Evolutionary conservation across 2,888 invertebrate species (phyloP).

Genomic region (Candidula unifasciata): DNA sequence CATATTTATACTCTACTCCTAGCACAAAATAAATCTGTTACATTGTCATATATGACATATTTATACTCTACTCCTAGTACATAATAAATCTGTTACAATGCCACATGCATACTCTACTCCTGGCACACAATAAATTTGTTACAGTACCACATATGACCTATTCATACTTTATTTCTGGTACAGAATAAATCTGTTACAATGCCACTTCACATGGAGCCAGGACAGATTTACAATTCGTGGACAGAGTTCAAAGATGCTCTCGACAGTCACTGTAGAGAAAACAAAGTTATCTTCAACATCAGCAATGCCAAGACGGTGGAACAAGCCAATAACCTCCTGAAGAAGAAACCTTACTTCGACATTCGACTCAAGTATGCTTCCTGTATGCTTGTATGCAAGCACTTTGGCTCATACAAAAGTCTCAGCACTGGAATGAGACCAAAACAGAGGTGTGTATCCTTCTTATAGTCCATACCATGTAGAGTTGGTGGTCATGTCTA

Average conservation of each 20-base stretch:
- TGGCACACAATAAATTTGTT: background rate
- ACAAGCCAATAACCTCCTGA: slow-evolving; percentile 42
- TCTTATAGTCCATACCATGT: too few species aligned
- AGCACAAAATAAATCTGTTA: too few species aligned
- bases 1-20: background rate
- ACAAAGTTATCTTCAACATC: slow-evolving; percentile 51
- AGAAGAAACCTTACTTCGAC: slow-evolving; percentile 46
- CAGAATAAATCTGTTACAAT: slow-evolving; percentile 13
- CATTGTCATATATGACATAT: too few species aligned
- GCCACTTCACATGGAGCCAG: slow-evolving; percentile 50
- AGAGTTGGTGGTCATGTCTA: too few species aligned
- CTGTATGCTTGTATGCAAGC: slow-evolving; percentile 45
- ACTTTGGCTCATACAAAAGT: slow-evolving; percentile 51
- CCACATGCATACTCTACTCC: background rate
- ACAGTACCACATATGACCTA: background rate
- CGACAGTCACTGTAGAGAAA: slow-evolving; percentile 43
- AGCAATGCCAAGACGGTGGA: slow-evolving; percentile 51
- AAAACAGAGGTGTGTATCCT: slow-evolving; percentile 45
- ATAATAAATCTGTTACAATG: too few species aligned
- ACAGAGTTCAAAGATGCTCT: slow-evolving; percentile 47
- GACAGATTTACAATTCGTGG: slow-evolving; percentile 53
- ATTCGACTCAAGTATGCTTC: slow-evolving; percentile 48
- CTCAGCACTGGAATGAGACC: slow-evolving; percentile 46
- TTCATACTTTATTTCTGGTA: background rate
- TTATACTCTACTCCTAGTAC: background rate